These are phyloP conservation scores for Chloroclystis v-ata DNA, from an alignment of 2,888 invertebrate genomes.

Conservation along the genomic window DNA sequence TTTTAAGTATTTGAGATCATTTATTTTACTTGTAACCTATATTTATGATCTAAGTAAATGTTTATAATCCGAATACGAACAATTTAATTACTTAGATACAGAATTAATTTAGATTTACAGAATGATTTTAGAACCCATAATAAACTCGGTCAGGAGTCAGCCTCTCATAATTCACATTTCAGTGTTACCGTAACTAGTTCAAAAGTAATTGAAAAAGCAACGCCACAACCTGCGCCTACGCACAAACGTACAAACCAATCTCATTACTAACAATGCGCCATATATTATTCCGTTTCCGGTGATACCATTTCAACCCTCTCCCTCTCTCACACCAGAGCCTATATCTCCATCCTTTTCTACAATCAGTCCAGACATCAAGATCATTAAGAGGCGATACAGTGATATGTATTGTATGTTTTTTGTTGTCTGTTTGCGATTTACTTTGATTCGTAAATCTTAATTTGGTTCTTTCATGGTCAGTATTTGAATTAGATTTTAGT, in stretches of 20 bases:
- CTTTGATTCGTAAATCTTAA: slow-evolving; percentile 30
- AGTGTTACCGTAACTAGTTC: slow-evolving; percentile 21
- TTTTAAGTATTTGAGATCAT: no score
- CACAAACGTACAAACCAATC: slow-evolving; percentile 64
- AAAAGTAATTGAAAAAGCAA: slow-evolving; percentile 37
- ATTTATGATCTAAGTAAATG: no score
- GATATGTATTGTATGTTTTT: slow-evolving; percentile 54
- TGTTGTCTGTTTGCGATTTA: slow-evolving; percentile 25
- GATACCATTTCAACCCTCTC: slow-evolving; percentile 49
- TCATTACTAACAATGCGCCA: slow-evolving; percentile 77
- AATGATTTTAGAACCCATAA: no score
- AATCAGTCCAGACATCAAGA: slow-evolving; percentile 64
- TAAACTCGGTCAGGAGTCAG: not conserved
- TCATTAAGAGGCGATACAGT: slow-evolving; percentile 72
- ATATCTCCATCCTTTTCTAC: slow-evolving; percentile 42
- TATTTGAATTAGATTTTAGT: not conserved
- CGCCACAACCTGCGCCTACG: slow-evolving; percentile 53
- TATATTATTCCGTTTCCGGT: slow-evolving; percentile 75
- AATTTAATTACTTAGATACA: no score
- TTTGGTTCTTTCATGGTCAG: slow-evolving; percentile 20
- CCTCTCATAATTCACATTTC: not conserved
- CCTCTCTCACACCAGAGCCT: slow-evolving; percentile 27
- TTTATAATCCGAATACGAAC: no score
- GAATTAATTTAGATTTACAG: no score
- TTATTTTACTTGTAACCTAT: no score